Base-by-base conservation (phyloP, 2,888 invertebrate genomes). In the Empis stercorea region DNA sequence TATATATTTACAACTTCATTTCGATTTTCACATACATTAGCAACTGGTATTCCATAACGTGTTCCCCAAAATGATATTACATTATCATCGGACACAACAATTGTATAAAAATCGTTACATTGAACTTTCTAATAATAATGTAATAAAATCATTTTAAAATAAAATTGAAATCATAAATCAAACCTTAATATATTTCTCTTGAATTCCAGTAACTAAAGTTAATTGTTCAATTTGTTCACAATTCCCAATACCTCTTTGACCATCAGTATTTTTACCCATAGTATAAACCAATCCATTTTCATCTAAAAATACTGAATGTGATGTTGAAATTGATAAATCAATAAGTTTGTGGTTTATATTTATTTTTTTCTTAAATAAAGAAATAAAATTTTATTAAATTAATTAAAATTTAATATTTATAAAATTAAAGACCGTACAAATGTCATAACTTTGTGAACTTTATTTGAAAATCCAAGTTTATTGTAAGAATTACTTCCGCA, bases 1-100 rank as follows among this genome's bases (percentile, higher is more conserved):
- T n/a, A n/a, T 14, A 43, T 43, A 20, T 13, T 34, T 15, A 16
- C 3, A 27, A 27, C 9, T 27, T 34, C n/a, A 34, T 2, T n/a
- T n/a, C 44, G 51, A 41, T 42, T 44, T 34, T 30, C 45, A 10
- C 44, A 43, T 30, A 53, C 47, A 44, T 51, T 52, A 14, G 48
- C 48, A 45, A 58, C 69, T 1, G 65, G 65, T 46, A 66, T 57
- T 11, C 69, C 70, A 55, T 70, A 70, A 14, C 71, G 65, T 6
- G 75, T 74, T 16, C 84, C 84, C 82, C 84, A 84, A 58, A 82
- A 78, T 54, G 79, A 77, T 10, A 84, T 65, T 20, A 79, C 76
- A 60, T 82, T 80, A 52, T 80, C 76, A 37, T 74, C 69, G 2
- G 81, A 80, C 4, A 74, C 74, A 10, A 76, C 78, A n/a, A 80